phyloP scores from a whole-genome alignment of 2,888 invertebrate genomes.

The Hypercompe scribonia region DNA sequence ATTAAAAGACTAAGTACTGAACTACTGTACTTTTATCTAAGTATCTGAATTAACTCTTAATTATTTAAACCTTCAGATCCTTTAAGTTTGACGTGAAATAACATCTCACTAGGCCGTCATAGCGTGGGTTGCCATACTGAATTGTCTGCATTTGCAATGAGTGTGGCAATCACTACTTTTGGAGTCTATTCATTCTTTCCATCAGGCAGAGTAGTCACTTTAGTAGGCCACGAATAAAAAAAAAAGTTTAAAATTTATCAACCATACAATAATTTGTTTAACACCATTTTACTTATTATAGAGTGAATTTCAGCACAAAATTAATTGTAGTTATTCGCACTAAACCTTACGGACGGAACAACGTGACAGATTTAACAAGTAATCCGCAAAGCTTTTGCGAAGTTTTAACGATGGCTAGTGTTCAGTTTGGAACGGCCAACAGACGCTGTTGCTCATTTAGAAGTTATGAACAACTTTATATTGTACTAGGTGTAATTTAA shows the following conservation, averaged over 20 bases:
- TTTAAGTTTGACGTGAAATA: too few relatives aligned
- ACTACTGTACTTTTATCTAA: too few relatives aligned
- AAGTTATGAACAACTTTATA: conserved; percentile 5
- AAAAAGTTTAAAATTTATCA: not conserved
- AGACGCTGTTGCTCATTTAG: conserved; percentile 12
- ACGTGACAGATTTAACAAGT: conserved; percentile 16
- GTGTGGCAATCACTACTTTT: too few relatives aligned
- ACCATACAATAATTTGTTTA: not conserved
- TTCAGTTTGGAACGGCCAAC: not conserved
- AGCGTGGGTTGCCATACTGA: too few relatives aligned
- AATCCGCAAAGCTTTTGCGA: conserved; percentile 8
- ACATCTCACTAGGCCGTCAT: too few relatives aligned
- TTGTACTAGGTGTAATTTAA: conserved; percentile 2
- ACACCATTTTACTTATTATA: not conserved
- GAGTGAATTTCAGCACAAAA: not conserved
- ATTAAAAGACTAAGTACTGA: too few relatives aligned
- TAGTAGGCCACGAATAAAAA: too few relatives aligned
- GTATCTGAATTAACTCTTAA: not conserved
- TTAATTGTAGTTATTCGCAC: not conserved
- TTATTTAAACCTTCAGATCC: not conserved
- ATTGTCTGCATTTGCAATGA: too few relatives aligned
- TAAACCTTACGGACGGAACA: not conserved
- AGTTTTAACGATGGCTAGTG: conserved; percentile 22
- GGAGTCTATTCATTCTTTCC: too few relatives aligned
- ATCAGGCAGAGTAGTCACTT: too few relatives aligned